Evolutionary conservation across 2,113 vertebrate species (phyloP).

Genomic region (Antechinus stuartii): DNA sequence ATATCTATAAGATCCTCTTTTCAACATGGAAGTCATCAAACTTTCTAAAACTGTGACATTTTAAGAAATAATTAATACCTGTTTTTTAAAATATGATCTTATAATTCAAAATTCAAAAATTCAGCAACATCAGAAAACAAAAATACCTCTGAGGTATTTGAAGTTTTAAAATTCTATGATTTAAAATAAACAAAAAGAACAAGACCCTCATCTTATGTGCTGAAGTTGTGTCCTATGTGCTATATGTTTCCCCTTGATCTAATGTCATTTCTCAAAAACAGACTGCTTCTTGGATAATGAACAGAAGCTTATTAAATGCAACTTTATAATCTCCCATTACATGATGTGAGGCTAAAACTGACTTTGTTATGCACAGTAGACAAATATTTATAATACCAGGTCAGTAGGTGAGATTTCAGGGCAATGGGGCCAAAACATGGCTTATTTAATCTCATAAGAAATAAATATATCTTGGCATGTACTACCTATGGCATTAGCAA

Average conservation of each 20-base stretch:
- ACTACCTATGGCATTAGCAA: not conserved
- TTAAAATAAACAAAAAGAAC: not conserved
- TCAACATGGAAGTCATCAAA: not conserved
- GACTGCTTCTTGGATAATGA: not conserved
- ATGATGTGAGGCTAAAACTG: not conserved
- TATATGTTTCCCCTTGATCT: not conserved
- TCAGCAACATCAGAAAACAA: not conserved
- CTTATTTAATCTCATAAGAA: not conserved
- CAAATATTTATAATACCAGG: not conserved
- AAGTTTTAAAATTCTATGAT: not conserved
- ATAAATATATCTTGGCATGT: constrained; percentile 33
- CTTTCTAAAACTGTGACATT: not conserved
- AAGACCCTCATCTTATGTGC: not conserved
- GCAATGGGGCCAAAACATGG: not conserved
- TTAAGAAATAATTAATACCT: not conserved
- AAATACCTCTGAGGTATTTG: not conserved
- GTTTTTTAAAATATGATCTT: not conserved
- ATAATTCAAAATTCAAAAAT: not conserved
- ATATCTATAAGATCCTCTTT: not conserved
- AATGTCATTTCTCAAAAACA: not conserved
- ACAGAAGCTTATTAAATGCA: not conserved
- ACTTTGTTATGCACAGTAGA: not conserved
- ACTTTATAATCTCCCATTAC: not conserved
- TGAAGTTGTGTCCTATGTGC: not conserved
- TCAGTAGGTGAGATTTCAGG: not conserved